These are phyloP conservation scores for Umimayanthus chanpuru DNA, from an alignment of 92 coral and sea anemone species.

Conservation along the genomic window DNA sequence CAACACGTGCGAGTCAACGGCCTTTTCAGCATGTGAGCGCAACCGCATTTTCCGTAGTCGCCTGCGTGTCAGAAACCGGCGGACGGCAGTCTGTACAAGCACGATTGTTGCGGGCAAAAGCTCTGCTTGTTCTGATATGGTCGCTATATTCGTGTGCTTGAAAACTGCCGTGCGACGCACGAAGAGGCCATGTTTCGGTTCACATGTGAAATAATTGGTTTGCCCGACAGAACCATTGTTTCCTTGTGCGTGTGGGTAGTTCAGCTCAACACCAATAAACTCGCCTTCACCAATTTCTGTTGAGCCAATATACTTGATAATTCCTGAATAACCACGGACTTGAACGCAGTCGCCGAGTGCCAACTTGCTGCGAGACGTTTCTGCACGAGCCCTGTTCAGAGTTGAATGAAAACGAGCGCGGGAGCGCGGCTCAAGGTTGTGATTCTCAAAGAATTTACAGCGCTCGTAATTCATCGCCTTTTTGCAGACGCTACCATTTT, in stretches of 20 bases:
- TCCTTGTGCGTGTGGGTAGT: constrained; percentile 69
- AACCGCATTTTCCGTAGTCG: constrained; percentile 56
- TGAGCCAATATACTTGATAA: constrained; percentile 62
- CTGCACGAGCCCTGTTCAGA: background rate
- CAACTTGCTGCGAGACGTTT: background rate
- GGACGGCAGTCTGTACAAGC: constrained; percentile 68
- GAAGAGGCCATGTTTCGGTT: constrained; percentile 73
- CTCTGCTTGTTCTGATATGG: constrained; percentile 13
- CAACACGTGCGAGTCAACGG: constrained; percentile 64
- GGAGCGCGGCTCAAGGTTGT: constrained; percentile 3
- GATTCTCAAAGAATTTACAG: constrained; percentile 20
- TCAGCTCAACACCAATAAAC: constrained; percentile 76
- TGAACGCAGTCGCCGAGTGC: constrained; percentile 67
- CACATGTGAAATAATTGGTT: constrained; percentile 56
- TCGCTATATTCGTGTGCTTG: constrained; percentile 50
- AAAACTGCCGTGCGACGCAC: constrained; percentile 67
- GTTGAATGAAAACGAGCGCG: constrained; percentile 10
- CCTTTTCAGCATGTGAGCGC: constrained; percentile 59
- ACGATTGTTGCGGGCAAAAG: constrained; percentile 65
- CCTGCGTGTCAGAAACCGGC: constrained; percentile 59
- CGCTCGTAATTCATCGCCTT: constrained; percentile 34
- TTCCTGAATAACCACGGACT: constrained; percentile 77
- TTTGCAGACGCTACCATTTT: background rate
- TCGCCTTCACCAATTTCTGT: constrained; percentile 68
- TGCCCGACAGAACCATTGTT: constrained; percentile 63